These are phyloP conservation scores for Drosophila prostipennis DNA, from an alignment of 2,888 invertebrate species.

Conservation along the genomic window DNA sequence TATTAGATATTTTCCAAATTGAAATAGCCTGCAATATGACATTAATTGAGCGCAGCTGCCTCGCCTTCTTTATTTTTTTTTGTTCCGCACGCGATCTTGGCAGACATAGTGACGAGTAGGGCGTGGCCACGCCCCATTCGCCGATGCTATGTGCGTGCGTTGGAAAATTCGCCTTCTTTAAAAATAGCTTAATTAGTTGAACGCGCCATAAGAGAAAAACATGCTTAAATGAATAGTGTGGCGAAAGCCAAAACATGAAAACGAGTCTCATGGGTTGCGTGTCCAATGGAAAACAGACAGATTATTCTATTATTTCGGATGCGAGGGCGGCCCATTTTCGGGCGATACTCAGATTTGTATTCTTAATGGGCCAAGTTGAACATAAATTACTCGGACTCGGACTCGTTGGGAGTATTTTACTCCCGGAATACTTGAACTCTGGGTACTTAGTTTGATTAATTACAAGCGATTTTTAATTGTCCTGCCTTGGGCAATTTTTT, in stretches of 20 bases:
- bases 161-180: constrained; percentile 35
- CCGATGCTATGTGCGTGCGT: constrained; percentile 37
- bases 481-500: background rate
- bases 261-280: constrained; percentile 39
- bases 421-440: constrained; percentile 9
- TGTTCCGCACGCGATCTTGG: constrained; percentile 65
- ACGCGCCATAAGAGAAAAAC: constrained; percentile 39
- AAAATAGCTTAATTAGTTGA: constrained; percentile 75
- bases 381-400: constrained; percentile 31
- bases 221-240: constrained; percentile 55
- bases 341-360: constrained; percentile 40
- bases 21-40: constrained; percentile 57
- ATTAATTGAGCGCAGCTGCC: constrained; percentile 73
- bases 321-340: constrained; percentile 20
- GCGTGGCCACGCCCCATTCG: constrained; percentile 7
- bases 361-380: constrained; percentile 33
- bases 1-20: constrained; percentile 32
- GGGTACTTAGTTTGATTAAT: constrained; percentile 15
- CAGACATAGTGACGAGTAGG: constrained; percentile 38
- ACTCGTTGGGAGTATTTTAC: background rate
- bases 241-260: constrained; percentile 54
- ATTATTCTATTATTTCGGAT: constrained; percentile 33
- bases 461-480: constrained; percentile 18
- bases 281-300: constrained; percentile 39
- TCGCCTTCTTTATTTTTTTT: background rate